phyloP scores from a whole-genome alignment of 2,888 invertebrate species.

The Andrena bicolor region DNA sequence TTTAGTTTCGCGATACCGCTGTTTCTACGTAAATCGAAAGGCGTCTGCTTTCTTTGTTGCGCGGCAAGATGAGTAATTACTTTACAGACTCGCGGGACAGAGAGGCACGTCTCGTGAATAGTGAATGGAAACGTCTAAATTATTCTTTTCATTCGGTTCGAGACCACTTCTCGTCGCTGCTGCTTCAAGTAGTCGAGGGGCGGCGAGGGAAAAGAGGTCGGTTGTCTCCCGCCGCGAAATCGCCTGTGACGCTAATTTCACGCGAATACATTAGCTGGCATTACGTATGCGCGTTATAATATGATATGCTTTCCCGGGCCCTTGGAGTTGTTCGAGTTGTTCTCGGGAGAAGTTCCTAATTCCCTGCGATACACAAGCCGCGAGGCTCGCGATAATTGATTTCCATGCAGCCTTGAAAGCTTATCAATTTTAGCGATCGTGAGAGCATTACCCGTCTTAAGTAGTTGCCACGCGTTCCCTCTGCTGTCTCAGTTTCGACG shows the following conservation, averaged over 20 bases:
- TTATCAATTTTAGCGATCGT: conserved; percentile 55
- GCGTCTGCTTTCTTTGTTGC: neutral
- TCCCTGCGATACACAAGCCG: conserved; percentile 23
- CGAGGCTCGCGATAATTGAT: conserved; percentile 47
- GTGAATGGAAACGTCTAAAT: conserved; percentile 13
- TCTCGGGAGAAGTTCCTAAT: conserved; percentile 44
- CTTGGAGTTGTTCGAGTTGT: conserved; percentile 43
- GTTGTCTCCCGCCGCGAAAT: neutral
- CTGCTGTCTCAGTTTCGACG: conserved; percentile 1
- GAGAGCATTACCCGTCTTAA: conserved; percentile 37
- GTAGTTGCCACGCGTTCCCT: conserved; percentile 32
- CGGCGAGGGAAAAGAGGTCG: neutral
- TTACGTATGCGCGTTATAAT: conserved; percentile 38
- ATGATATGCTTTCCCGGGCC: conserved; percentile 25
- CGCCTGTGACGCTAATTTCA: neutral
- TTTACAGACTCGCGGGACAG: neutral
- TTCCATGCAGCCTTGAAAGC: conserved; percentile 46
- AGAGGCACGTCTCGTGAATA: neutral
- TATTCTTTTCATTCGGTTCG: conserved; percentile 35
- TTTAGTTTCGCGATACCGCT: neutral
- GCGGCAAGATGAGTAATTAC: conserved; percentile 30
- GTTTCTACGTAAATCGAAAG: conserved; percentile 10
- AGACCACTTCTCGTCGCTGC: conserved; percentile 24
- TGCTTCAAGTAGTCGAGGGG: neutral
- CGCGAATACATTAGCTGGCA: conserved; percentile 5